A percentile compares a stretch with the other conserved stretches of the same genome.
Evolutionary conservation across 2,888 invertebrate genomes (phyloP).

Genomic region (Ctenicera cuprea): DNA sequence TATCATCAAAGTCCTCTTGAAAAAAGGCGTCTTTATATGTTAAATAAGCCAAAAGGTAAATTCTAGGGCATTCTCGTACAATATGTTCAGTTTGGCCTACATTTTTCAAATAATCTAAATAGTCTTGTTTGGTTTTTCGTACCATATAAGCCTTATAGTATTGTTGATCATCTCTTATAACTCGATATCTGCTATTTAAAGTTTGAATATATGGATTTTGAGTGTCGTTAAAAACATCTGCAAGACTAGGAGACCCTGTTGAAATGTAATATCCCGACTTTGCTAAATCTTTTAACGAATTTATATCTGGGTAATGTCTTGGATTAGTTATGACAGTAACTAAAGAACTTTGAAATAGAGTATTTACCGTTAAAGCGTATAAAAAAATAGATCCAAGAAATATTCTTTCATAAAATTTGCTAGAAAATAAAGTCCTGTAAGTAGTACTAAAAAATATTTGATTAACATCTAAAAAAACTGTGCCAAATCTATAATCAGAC

Average conservation of each 20-base stretch:
- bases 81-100: constrained; percentile 57
- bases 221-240: constrained; percentile 68
- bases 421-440: constrained; percentile 63
- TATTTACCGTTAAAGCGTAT: constrained; percentile 70
- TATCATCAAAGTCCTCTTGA: constrained; percentile 62
- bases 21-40: constrained; percentile 67
- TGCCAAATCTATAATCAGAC: constrained; percentile 52
- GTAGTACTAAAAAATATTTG: constrained; percentile 67
- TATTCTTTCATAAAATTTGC: constrained; percentile 68
- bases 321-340: constrained; percentile 71
- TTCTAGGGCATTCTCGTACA: constrained; percentile 70
- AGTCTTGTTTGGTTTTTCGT: constrained; percentile 39
- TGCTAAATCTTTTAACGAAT: constrained; percentile 69
- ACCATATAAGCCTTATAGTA: constrained; percentile 59
- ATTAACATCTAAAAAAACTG: constrained; percentile 64
- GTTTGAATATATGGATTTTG: constrained; percentile 64
- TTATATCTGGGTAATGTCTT: constrained; percentile 69
- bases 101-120: constrained; percentile 44
- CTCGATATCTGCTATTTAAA: constrained; percentile 65
- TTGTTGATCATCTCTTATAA: constrained; percentile 61
- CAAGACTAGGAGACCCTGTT: constrained; percentile 69
- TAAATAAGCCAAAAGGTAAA: constrained; percentile 69
- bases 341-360: constrained; percentile 71
- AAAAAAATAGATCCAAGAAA: constrained; percentile 62
- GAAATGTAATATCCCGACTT: constrained; percentile 65